Base-by-base conservation (phyloP, 2,888 invertebrate species). In the Calliopum simillimum region DNA sequence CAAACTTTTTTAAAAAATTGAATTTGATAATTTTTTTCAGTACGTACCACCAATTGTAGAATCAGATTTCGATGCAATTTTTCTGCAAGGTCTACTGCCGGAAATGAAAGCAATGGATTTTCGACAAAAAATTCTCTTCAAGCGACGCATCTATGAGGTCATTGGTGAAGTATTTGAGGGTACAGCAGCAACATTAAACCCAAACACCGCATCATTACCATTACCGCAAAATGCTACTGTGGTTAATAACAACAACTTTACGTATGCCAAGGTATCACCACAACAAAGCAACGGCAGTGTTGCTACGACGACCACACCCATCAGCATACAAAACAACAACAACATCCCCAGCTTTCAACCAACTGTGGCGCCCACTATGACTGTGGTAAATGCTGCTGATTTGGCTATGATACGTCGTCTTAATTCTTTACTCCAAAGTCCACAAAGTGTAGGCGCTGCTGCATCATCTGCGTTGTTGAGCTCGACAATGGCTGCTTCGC, bases 51-150 rank as follows among this genome's bases (percentile, higher is more conserved):
- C 46, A 23, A 12, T 67, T 3, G 61, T 74, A 0, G 77, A 73
- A 53, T 64, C 78, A 13, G 80, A 83, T 41, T 82, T 77, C 16
- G 84, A 83, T 75, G 79, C 79, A 21, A 77, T 79, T n/a, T 83
- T 83, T 23, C 73, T 83, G 23, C 80, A 82, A 71, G 81, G 82
- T 6, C 69, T 84, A 4, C 76, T 82, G 11, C 83, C 83, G 61
- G 84, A 84, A 74, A 83, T 84, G 78, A 79, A 80, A 23, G 77
- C 76, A 12, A 84, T 84, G 85, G 79, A 81, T 66, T 80, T 82
- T 19, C 79, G 79, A 12, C 83, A 84, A 71, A 84, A 84, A 53
- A 78, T 84, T 0, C 73, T 77, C 13, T 85, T 84, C 64, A 84
- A 84, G 65, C 79, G 80, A 0, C 81, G 84, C 59, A 79, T 84